These are phyloP conservation scores for Mongoloraphidia duomilia DNA, from an alignment of 2,888 invertebrate species.

Conservation along the genomic window DNA sequence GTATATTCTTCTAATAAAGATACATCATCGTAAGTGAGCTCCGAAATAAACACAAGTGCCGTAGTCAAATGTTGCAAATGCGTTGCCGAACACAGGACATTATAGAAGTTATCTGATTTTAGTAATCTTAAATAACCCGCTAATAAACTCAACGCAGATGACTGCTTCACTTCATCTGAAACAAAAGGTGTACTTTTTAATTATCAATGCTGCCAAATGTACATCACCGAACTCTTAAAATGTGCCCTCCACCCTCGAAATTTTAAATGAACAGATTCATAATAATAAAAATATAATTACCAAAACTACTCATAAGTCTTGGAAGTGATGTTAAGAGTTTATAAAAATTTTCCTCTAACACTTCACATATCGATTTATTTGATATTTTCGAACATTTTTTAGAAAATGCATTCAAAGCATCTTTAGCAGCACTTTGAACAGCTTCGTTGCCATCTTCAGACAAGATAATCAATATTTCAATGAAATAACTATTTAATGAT, in stretches of 20 bases:
- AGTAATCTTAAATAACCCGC: constrained; percentile 51
- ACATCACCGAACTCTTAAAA: background rate
- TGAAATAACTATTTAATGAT: constrained; percentile 39
- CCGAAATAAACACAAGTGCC: constrained; percentile 37
- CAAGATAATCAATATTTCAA: constrained; percentile 53
- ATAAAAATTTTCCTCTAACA: constrained; percentile 44
- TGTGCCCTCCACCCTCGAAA: background rate
- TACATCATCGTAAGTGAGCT: constrained; percentile 33
- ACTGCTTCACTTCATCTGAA: constrained; percentile 44
- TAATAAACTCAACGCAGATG: constrained; percentile 45
- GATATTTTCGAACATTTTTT: constrained; percentile 26
- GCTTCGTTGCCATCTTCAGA: constrained; percentile 47
- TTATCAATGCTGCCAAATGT: background rate
- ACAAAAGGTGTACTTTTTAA: constrained; percentile 2
- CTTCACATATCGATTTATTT: constrained; percentile 34
- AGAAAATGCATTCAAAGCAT: constrained; percentile 28
- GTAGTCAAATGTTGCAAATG: constrained; percentile 42
- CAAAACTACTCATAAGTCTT: constrained; percentile 46
- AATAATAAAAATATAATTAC: constrained; percentile 22
- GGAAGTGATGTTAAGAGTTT: constrained; percentile 44
- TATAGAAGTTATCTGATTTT: constrained; percentile 36
- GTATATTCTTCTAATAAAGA: constrained; percentile 38
- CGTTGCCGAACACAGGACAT: constrained; percentile 36
- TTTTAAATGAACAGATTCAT: constrained; percentile 3
- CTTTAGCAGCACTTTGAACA: constrained; percentile 32